Evolutionary conservation across 2,888 invertebrate genomes (phyloP), one percentile per base, ranked within the genome.

Genomic region (Lamellibrachia columna): DNA sequence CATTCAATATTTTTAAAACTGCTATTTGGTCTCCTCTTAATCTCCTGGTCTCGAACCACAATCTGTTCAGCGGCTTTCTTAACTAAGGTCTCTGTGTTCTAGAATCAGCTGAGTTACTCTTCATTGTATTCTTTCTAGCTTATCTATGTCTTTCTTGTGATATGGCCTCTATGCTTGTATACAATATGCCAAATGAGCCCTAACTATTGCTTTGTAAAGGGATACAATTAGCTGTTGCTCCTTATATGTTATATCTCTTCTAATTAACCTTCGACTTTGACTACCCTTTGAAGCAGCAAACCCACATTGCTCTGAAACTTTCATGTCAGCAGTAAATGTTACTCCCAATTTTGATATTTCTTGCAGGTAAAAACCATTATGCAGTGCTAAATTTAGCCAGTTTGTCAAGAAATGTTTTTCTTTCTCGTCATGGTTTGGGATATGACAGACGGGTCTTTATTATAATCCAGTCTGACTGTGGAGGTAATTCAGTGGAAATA

Each of bases 171-270:
- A 40, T 40, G 0, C 1, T 40, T 40, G 40, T 40, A 40, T 40
- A 40, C 40, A 40, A 40, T 40, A 40, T 40, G 40, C 40, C 40
- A 40, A 40, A 40, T 40, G 40, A 40, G 40, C 40, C 40, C 40
- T 40, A 40, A 40, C 40, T 40, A 40, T 40, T 40, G 40, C 40
- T 40, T 40, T 40, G 40, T 40, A 40, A 40, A 40, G 40, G 40
- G 40, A 40, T 40, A 40, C 40, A 40, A 40, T 40, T 40, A 40
- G 40, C 40, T 40, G 40, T 40, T 40, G 40, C 40, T 40, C 40
- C 40, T 22, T 15, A 90, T 90, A 90, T 90, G 90, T 90, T 90
- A 90, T 90, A 90, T 90, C 90, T n/a, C 28, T 90, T n/a, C 90
- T 90, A 90, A 22, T 90, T 90, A 15, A 90, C 28, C 28, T 90